A percentile compares a stretch with the other conserved stretches of the same genome.
phyloP scores from a whole-genome alignment of 2,113 vertebrate species.

The Saccopteryx leptura region DNA sequence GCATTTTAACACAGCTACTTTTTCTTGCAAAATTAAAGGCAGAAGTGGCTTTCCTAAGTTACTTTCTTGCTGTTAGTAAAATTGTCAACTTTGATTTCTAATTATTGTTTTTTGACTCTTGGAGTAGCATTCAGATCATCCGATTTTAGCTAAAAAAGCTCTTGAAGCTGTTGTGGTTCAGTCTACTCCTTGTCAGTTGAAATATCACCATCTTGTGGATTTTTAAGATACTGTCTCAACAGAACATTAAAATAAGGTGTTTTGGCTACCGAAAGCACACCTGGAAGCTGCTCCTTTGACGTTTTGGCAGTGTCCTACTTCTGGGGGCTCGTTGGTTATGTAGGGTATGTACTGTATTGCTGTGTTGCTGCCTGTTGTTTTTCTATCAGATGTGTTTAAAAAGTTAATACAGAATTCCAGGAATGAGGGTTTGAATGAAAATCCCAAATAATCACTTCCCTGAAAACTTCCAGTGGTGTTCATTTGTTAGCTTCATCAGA shows the following conservation, averaged over 20 bases:
- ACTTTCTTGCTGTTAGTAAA: constrained; percentile 59
- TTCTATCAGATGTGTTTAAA: constrained; percentile 32
- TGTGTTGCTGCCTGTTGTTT: background rate
- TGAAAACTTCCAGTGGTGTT: background rate
- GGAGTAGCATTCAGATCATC: constrained; percentile 16
- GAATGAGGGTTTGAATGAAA: constrained; percentile 58
- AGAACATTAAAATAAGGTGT: background rate
- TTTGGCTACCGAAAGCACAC: constrained; percentile 35
- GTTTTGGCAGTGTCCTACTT: background rate
- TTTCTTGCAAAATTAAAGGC: constrained; percentile 33
- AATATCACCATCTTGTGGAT: constrained; percentile 45
- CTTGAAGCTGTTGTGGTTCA: background rate
- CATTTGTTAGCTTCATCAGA: constrained; percentile 15
- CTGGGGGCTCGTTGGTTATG: background rate
- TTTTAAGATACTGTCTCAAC: constrained; percentile 53
- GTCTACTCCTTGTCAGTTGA: background rate
- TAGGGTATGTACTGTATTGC: background rate
- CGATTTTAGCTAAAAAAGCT: constrained; percentile 40
- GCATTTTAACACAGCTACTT: background rate
- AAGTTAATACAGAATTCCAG: background rate
- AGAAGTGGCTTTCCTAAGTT: constrained; percentile 3
- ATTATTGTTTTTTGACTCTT: background rate
- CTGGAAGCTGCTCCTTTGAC: constrained; percentile 27
- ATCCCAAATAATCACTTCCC: background rate
- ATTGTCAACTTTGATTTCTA: constrained; percentile 51